Conservation (phyloP, 2,888 invertebrate genomes). For the Drosophila parthenogenetica region DNA sequence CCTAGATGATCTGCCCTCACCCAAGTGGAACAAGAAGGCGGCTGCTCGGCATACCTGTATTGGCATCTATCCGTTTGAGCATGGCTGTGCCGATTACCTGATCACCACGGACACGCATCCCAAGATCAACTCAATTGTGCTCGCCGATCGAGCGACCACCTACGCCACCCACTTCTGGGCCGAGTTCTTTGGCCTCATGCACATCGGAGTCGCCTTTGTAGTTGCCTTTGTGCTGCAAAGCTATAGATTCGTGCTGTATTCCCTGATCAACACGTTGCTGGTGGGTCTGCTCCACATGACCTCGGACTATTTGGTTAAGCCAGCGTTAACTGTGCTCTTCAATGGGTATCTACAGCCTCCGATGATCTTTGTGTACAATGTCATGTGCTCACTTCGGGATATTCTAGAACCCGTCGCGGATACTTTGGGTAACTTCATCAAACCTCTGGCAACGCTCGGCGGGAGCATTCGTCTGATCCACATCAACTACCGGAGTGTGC, state of each 20-base stretch:
- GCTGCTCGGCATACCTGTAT: constrained; percentile 81
- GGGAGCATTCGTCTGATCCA: constrained; percentile 77
- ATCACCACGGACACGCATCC: constrained; percentile 89
- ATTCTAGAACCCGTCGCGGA: constrained; percentile 88
- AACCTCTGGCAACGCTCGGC: constrained; percentile 78
- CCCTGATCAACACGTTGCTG: constrained; percentile 87
- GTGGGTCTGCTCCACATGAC: constrained; percentile 88
- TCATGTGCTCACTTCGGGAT: constrained; percentile 87
- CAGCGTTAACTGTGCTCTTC: constrained; percentile 87
- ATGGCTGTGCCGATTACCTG: constrained; percentile 88
- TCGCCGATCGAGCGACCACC: constrained; percentile 87
- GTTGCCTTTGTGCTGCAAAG: constrained; percentile 88
- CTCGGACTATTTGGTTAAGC: constrained; percentile 90
- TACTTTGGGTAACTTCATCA: constrained; percentile 85
- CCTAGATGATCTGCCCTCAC: constrained; percentile 74
- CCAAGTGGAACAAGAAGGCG: constrained; percentile 65
- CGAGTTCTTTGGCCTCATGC: constrained; percentile 88
- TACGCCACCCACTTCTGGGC: constrained; percentile 89
- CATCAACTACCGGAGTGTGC: constrained; percentile 72
- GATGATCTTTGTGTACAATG: constrained; percentile 88
- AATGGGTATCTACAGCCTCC: constrained; percentile 89
- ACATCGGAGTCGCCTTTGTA: constrained; percentile 87
- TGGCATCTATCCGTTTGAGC: constrained; percentile 89
- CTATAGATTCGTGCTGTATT: constrained; percentile 87
- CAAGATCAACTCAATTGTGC: constrained; percentile 86